Evolutionary conservation across 1,140 invertebrate species (phyloP).

Genomic region (Trigoniulus corallinus): DNA sequence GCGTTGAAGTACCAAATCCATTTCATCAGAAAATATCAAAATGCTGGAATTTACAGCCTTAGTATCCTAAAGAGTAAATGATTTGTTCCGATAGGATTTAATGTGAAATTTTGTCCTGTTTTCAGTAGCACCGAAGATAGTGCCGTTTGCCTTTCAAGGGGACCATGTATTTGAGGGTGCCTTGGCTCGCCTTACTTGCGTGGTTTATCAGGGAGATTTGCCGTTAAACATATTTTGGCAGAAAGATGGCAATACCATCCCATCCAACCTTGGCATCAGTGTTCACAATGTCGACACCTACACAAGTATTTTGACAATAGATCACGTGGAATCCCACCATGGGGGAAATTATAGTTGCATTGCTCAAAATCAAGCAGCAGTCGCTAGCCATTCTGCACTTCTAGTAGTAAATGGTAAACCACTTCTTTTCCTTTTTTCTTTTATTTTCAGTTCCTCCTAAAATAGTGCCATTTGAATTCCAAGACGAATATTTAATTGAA

Average conservation of each 20-base stretch:
- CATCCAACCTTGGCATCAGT: conserved; percentile 34
- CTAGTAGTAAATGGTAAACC: conserved; percentile 33
- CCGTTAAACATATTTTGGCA: conserved; percentile 75
- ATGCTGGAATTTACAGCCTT: too few relatives aligned
- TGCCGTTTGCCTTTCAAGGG: conserved; percentile 38
- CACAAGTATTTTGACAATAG: too few relatives aligned
- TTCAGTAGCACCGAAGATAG: conserved; percentile 38
- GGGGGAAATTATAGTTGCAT: conserved; percentile 64
- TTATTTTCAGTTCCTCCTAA: conserved; percentile 19
- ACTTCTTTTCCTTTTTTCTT: not conserved
- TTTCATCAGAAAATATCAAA: too few relatives aligned
- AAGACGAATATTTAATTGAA: too few relatives aligned
- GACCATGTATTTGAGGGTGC: too few relatives aligned
- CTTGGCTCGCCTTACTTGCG: conserved; percentile 74
- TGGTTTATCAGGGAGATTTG: conserved; percentile 73
- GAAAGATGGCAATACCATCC: conserved; percentile 60
- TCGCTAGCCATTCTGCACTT: conserved; percentile 42
- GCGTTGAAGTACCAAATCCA: too few relatives aligned
- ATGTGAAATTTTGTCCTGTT: conserved; percentile 15
- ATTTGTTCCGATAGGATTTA: not conserved
- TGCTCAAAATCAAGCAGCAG: conserved; percentile 45
- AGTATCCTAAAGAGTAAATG: too few relatives aligned
- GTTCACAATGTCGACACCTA: conserved; percentile 23
- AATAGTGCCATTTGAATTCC: conserved; percentile 18
- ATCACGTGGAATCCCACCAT: conserved; percentile 34